Percentiles rank a stretch among this genome's conserved stretches.
Conservation (phyloP, 2,113 vertebrate species). For the Fregata magnificens region DNA sequence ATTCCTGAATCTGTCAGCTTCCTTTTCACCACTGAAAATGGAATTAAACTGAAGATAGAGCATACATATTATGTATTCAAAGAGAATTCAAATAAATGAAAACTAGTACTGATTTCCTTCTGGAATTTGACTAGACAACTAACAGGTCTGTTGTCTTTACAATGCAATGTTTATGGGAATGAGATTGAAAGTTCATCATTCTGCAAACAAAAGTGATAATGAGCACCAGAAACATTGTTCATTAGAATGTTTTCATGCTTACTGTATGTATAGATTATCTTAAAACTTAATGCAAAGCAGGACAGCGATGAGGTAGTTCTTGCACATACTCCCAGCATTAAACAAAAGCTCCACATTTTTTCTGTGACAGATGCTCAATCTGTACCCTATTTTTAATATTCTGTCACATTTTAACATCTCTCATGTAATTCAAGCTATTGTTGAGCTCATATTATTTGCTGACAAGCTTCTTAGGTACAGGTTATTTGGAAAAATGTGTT, state of each 20-base stretch:
- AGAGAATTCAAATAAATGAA: not conserved
- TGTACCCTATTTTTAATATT: not conserved
- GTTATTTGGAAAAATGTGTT: not conserved
- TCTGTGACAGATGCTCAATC: not conserved
- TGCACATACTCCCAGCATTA: not conserved
- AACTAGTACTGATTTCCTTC: not conserved
- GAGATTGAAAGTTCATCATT: not conserved
- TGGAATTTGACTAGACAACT: not conserved
- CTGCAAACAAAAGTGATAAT: not conserved
- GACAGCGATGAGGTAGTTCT: not conserved
- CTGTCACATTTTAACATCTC: not conserved
- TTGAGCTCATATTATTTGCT: not conserved
- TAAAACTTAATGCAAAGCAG: not conserved
- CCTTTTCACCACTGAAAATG: slow-evolving; percentile 8
- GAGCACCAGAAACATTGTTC: not conserved
- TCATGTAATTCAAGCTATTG: not conserved
- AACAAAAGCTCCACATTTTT: not conserved
- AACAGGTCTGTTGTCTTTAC: not conserved
- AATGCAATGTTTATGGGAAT: not conserved
- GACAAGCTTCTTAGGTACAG: not conserved
- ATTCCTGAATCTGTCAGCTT: not conserved
- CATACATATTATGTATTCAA: not conserved
- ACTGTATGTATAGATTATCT: not conserved
- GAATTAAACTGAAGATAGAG: not conserved
- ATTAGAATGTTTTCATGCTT: not conserved